Evolutionary conservation across 2,113 vertebrate species (phyloP).

Genomic region (Sialia sialis): DNA sequence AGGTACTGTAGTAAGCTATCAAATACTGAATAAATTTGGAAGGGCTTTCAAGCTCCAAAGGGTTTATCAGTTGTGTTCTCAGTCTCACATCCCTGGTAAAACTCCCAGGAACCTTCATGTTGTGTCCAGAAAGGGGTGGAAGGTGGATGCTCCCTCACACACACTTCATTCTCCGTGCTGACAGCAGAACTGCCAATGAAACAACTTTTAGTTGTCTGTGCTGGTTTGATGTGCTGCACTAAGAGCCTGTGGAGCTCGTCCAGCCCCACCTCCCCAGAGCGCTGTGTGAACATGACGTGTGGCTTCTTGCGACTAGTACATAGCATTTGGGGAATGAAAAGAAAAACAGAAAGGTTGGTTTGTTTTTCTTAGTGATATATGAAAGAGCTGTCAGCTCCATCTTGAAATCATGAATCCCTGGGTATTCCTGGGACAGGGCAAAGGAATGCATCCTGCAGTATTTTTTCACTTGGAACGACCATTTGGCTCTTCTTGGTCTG

Average conservation of each 20-base stretch:
- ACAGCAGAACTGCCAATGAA: background rate
- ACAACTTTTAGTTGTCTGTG: background rate
- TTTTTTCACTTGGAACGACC: slow-evolving; percentile 14
- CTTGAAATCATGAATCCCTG: background rate
- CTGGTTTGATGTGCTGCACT: background rate
- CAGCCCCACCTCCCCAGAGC: background rate
- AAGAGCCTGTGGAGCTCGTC: background rate
- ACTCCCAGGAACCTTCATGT: rapidly evolving
- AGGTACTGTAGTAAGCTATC: background rate
- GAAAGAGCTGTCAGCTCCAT: slow-evolving; percentile 15
- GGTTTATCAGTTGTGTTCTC: background rate
- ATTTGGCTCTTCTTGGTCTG: slow-evolving; percentile 20
- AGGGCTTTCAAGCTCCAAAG: background rate
- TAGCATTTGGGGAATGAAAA: background rate
- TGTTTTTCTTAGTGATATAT: slow-evolving; percentile 1
- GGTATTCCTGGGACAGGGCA: background rate
- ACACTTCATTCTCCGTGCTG: background rate
- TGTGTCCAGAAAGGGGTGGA: background rate
- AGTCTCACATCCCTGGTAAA: background rate
- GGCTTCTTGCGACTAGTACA: background rate
- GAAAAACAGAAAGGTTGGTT: background rate
- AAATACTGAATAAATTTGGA: background rate
- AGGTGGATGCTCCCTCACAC: background rate
- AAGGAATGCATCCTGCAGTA: background rate
- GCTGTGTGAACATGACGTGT: background rate